Evolutionary conservation across 2,888 invertebrate genomes (phyloP).

Genomic region (Coleophora deauratella): DNA sequence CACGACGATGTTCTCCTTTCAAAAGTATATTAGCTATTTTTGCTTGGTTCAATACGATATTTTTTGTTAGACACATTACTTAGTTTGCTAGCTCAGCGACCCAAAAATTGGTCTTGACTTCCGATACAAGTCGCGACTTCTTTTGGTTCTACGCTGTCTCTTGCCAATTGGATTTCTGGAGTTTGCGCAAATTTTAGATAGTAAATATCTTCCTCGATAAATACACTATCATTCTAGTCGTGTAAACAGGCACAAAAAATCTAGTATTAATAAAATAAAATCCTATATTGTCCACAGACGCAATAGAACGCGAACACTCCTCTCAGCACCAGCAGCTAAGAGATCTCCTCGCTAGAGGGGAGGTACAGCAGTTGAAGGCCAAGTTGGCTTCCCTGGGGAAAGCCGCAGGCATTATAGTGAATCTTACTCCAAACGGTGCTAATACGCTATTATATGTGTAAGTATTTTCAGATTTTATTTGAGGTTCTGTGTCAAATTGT

Average conservation of each 20-base stretch:
- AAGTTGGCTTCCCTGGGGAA: conserved; percentile 78
- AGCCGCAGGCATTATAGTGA: conserved; percentile 83
- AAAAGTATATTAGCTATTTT: too few species aligned
- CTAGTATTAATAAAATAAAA: too few species aligned
- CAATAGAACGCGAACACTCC: conserved; percentile 81
- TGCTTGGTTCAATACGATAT: too few species aligned
- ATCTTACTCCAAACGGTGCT: conserved; percentile 90
- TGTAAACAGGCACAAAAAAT: too few species aligned
- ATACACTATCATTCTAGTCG: too few species aligned
- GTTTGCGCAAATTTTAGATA: too few species aligned
- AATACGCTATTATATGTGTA: conserved; percentile 91
- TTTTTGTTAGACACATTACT: too few species aligned
- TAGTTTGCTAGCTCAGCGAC: neutral
- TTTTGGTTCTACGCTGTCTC: neutral
- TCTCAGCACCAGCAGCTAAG: conserved; percentile 84
- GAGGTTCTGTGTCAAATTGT: too few species aligned
- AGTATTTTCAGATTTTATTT: conserved; percentile 43
- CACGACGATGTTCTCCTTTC: too few species aligned
- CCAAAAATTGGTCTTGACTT: neutral
- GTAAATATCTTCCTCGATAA: too few species aligned
- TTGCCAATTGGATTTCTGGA: neutral
- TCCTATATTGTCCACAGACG: conserved; percentile 61
- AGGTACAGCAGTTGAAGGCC: conserved; percentile 77
- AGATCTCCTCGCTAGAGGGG: conserved; percentile 84
- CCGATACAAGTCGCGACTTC: neutral